Percentiles rank a stretch among this genome's conserved stretches.
Conservation (phyloP, 2,888 invertebrate genomes). For the Agrochola macilenta region DNA sequence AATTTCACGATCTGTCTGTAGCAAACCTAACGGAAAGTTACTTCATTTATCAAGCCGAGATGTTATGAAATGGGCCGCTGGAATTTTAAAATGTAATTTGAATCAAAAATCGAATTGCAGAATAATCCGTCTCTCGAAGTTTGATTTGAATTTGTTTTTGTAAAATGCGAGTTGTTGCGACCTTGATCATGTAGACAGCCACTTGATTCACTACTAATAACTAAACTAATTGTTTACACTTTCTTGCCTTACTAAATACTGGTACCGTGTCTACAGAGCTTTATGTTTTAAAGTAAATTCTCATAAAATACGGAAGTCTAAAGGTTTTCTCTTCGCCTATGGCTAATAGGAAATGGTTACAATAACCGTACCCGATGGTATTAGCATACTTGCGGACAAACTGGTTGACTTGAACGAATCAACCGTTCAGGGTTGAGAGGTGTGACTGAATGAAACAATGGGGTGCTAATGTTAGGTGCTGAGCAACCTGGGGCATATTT, state of each 20-base stretch:
- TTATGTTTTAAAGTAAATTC: constrained; percentile 19
- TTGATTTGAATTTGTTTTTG: not conserved
- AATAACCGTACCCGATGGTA: constrained; percentile 42
- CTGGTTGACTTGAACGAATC: constrained; percentile 37
- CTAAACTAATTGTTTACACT: not conserved
- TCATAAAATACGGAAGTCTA: constrained; percentile 19
- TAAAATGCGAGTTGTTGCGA: not conserved
- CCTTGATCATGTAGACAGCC: not conserved
- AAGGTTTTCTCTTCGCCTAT: constrained; percentile 40
- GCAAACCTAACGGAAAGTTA: constrained; percentile 19
- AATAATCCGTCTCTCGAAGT: not conserved
- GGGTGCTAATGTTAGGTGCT: not conserved
- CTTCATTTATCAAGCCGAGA: constrained; percentile 10
- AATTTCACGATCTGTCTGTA: constrained; percentile 34
- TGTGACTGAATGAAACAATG: not conserved
- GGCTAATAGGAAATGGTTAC: constrained; percentile 48
- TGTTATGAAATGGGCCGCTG: constrained; percentile 34
- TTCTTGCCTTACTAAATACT: not conserved
- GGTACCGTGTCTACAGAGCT: not conserved
- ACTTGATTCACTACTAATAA: not conserved
- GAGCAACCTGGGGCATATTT: not conserved
- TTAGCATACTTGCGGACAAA: constrained; percentile 41
- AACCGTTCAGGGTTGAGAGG: constrained; percentile 23
- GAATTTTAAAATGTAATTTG: constrained; percentile 19
- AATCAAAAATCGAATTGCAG: constrained; percentile 8